These are phyloP conservation scores for Calypte anna DNA, from an alignment of 2,113 vertebrate genomes.

Conservation along the genomic window DNA sequence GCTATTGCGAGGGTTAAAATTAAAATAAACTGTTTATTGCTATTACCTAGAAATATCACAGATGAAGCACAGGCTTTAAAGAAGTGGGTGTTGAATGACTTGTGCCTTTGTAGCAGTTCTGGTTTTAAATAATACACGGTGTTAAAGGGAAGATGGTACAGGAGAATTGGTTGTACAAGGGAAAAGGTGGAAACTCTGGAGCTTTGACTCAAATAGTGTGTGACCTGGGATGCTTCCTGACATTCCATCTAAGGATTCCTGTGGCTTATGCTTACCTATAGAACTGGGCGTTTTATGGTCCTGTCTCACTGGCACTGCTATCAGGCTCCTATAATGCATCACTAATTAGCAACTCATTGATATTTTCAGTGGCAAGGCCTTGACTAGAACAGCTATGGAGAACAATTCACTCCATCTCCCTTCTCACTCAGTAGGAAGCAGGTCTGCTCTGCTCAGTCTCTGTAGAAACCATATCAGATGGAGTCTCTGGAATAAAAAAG, in stretches of 20 bases:
- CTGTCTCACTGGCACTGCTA: background rate
- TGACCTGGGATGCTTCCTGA: background rate
- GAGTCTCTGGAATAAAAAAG: background rate
- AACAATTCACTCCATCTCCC: background rate
- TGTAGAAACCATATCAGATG: background rate
- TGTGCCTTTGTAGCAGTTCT: background rate
- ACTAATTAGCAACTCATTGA: background rate
- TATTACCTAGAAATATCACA: background rate
- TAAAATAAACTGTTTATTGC: conserved; percentile 8
- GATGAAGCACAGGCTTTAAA: background rate
- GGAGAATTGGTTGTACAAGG: background rate
- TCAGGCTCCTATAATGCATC: background rate
- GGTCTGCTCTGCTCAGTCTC: background rate
- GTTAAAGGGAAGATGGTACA: background rate
- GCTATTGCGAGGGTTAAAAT: conserved; percentile 31
- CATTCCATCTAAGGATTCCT: background rate
- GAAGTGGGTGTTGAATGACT: background rate
- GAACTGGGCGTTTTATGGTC: background rate
- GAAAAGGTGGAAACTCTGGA: background rate
- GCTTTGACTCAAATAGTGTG: background rate
- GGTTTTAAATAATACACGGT: background rate
- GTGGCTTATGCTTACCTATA: background rate
- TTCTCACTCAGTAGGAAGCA: background rate
- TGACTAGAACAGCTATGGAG: accelerated
- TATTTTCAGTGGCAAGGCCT: background rate